A percentile compares a stretch with the other conserved stretches of the same genome.
Conservation (phyloP, 2,797 vertebrate genomes). For the Paratrypauchen microcephalus region DNA sequence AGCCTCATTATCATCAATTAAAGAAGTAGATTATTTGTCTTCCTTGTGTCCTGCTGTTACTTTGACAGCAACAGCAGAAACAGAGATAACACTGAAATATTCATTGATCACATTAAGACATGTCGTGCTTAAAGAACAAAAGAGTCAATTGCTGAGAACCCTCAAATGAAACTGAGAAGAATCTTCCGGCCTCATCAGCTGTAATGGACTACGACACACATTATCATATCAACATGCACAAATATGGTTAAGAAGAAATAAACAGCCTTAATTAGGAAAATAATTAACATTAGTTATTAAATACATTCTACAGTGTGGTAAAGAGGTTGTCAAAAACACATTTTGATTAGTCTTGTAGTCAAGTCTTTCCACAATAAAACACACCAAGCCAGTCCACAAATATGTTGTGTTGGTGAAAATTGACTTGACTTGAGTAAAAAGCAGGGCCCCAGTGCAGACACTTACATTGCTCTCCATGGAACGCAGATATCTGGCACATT, state of each 20-base stretch:
- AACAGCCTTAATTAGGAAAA: too few species aligned
- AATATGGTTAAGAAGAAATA: neutral
- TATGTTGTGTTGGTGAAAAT: neutral
- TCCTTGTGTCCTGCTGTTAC: constrained; percentile 11
- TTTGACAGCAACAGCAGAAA: constrained; percentile 39
- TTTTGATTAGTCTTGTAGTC: neutral
- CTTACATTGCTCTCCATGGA: constrained; percentile 74
- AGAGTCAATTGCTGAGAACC: constrained; percentile 50
- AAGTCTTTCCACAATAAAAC: neutral
- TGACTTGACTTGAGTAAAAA: neutral
- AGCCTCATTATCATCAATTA: constrained; percentile 7
- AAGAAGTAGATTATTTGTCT: constrained; percentile 5
- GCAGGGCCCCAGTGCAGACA: neutral
- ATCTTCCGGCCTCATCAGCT: constrained; percentile 16
- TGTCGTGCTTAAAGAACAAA: constrained; percentile 59
- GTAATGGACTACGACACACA: constrained; percentile 50
- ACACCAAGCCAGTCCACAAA: neutral
- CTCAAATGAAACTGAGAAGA: constrained; percentile 44
- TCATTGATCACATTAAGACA: constrained; percentile 54
- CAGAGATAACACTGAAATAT: constrained; percentile 65
- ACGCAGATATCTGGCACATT: constrained; percentile 79
- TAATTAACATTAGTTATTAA: too few species aligned
- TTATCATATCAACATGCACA: neutral
- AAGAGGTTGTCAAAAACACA: neutral
- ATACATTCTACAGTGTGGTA: neutral